phyloP scores from a whole-genome alignment of 2,113 vertebrate genomes.

The Equus przewalskii region DNA sequence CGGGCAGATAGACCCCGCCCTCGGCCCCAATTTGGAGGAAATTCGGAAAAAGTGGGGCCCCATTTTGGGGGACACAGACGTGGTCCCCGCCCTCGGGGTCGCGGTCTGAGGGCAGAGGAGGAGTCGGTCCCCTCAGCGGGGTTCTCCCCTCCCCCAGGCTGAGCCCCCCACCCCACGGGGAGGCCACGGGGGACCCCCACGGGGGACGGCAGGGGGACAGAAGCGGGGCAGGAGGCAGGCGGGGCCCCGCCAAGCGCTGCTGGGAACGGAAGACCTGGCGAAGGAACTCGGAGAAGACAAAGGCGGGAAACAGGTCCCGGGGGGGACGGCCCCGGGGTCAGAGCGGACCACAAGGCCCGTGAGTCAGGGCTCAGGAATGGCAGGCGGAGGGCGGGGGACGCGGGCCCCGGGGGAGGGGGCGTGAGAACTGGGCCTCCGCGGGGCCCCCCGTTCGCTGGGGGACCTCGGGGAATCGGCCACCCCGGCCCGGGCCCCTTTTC shows the following conservation, averaged over 20 bases:
- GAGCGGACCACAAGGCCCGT: background rate
- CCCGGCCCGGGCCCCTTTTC: background rate
- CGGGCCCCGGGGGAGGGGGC: background rate
- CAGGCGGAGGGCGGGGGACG: no score
- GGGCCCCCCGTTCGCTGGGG: background rate
- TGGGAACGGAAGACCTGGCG: background rate
- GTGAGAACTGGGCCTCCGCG: background rate
- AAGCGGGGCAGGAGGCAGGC: background rate
- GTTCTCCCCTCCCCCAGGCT: background rate
- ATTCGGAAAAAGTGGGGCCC: background rate
- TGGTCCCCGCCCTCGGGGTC: background rate
- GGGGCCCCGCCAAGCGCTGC: background rate
- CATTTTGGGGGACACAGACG: background rate
- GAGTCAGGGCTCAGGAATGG: constrained; percentile 66
- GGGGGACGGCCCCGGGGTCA: background rate
- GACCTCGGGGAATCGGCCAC: background rate
- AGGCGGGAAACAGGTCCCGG: background rate
- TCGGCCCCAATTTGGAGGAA: background rate
- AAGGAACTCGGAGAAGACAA: constrained; percentile 44
- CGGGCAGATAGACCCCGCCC: no score
- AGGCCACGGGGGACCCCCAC: background rate
- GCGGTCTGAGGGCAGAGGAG: background rate
- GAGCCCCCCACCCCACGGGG: background rate
- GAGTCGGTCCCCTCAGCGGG: background rate
- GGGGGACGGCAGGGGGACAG: background rate